phyloP scores from a whole-genome alignment of 2,113 vertebrate species.

The Poeciliopsis retropinna region DNA sequence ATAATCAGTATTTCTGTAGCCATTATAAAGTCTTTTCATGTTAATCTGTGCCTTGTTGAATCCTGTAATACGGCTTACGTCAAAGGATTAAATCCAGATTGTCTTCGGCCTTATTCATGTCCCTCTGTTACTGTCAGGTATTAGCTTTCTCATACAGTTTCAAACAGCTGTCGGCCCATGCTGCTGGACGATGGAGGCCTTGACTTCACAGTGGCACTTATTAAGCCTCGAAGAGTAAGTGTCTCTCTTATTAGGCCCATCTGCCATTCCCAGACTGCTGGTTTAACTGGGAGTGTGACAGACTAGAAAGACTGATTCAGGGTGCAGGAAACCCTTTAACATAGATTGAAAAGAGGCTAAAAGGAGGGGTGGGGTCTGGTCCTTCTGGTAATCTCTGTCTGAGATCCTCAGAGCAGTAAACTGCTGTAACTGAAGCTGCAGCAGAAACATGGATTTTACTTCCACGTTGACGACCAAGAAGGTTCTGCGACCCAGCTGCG shows the following conservation, averaged over 20 bases:
- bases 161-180: constrained; percentile 53
- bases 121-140: constrained; percentile 49
- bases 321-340: constrained; percentile 18
- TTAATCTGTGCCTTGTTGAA: constrained; percentile 3
- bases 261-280: constrained; percentile 28
- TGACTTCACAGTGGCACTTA: constrained; percentile 27
- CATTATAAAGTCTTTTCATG: not conserved
- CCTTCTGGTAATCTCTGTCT: constrained; percentile 49
- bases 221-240: constrained; percentile 33
- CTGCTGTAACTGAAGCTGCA: constrained; percentile 18
- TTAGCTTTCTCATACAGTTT: constrained; percentile 57
- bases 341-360: constrained; percentile 10
- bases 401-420: constrained; percentile 15
- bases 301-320: constrained; percentile 30
- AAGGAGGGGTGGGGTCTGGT: constrained; percentile 39
- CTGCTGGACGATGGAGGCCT: constrained; percentile 48
- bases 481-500: constrained; percentile 61
- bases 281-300: constrained; percentile 1
- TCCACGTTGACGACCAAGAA: constrained; percentile 41
- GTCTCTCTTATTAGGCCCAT: constrained; percentile 56
- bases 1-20: not conserved
- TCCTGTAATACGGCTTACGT: constrained; percentile 53
- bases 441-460: constrained; percentile 39
- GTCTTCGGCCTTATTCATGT: constrained; percentile 50
- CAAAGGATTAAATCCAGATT: constrained; percentile 65